phyloP scores from a whole-genome alignment of 1,140 invertebrate species.

The Diorhabda sublineata region DNA sequence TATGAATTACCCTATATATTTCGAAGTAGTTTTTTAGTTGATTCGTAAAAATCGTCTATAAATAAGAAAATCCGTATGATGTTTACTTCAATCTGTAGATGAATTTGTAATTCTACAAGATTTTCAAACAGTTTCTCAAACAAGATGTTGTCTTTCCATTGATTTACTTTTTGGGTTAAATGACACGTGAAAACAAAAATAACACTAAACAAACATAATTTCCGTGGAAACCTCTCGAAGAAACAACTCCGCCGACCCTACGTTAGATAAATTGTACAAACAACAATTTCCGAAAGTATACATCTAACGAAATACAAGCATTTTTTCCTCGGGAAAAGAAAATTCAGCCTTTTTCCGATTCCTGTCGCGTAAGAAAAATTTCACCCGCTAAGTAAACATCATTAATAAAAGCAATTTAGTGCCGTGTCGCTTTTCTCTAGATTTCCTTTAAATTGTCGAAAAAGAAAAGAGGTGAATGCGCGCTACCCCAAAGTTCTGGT shows the following conservation, averaged over 20 bases:
- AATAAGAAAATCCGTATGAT: too few relatives aligned
- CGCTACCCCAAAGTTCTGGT: conserved; percentile 3
- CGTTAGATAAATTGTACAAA: conserved; percentile 9
- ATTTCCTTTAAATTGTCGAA: conserved; percentile 35
- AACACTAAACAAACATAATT: conserved; percentile 4
- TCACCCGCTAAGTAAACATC: conserved; percentile 31
- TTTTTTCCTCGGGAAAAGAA: background rate
- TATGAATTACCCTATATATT: too few relatives aligned
- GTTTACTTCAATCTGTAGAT: too few relatives aligned
- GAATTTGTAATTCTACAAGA: too few relatives aligned
- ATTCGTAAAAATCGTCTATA: too few relatives aligned
- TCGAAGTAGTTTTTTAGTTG: too few relatives aligned
- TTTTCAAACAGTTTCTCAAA: too few relatives aligned
- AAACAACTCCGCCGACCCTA: background rate
- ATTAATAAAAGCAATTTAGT: conserved; percentile 38
- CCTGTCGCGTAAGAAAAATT: conserved; percentile 17
- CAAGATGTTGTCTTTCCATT: background rate
- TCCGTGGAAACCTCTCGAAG: conserved; percentile 5
- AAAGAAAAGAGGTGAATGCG: conserved; percentile 25
- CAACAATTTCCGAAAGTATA: conserved; percentile 15
- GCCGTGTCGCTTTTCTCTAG: conserved; percentile 27
- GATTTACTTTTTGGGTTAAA: background rate
- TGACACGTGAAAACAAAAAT: background rate
- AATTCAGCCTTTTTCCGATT: conserved; percentile 14
- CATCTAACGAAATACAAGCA: background rate